phyloP scores from a whole-genome alignment of 2,888 invertebrate genomes.

The Conistra vaccinii region DNA sequence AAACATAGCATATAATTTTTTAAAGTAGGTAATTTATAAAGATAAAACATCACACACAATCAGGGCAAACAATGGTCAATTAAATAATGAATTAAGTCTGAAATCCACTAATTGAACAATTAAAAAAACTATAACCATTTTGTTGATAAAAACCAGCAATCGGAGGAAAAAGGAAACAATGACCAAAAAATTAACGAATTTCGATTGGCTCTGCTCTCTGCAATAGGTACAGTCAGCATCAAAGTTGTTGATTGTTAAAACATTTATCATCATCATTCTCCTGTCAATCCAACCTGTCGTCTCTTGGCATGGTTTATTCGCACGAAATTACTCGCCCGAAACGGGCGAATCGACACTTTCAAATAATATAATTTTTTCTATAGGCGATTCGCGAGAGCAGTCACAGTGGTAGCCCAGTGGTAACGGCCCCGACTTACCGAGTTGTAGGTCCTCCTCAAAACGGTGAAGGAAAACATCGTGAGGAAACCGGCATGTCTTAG shows the following conservation, averaged over 20 bases:
- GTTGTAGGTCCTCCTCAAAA: too few relatives aligned
- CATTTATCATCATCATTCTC: neutral
- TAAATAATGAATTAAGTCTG: neutral
- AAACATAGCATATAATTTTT: neutral
- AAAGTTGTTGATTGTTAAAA: neutral
- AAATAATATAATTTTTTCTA: too few relatives aligned
- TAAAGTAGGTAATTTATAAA: neutral
- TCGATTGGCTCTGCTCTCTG: constrained; percentile 1
- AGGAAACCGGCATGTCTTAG: too few relatives aligned
- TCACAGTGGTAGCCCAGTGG: too few relatives aligned
- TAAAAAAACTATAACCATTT: constrained; percentile 14
- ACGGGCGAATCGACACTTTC: too few relatives aligned
- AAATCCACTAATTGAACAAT: constrained; percentile 40
- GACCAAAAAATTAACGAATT: constrained; percentile 18
- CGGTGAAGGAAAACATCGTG: too few relatives aligned
- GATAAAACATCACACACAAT: constrained; percentile 10
- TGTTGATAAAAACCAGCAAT: constrained; percentile 47
- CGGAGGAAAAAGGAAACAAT: constrained; percentile 34
- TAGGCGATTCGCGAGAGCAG: too few relatives aligned
- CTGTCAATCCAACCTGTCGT: too few relatives aligned
- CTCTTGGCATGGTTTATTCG: too few relatives aligned
- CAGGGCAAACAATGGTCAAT: constrained; percentile 1
- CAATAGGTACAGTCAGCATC: neutral
- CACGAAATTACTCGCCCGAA: too few relatives aligned
- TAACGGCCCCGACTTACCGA: too few relatives aligned